A percentile compares a stretch with the other conserved stretches of the same genome.
These are phyloP conservation scores for Saimiri boliviensis DNA, from an alignment of 2,113 vertebrate genomes.

Conservation along the genomic window DNA sequence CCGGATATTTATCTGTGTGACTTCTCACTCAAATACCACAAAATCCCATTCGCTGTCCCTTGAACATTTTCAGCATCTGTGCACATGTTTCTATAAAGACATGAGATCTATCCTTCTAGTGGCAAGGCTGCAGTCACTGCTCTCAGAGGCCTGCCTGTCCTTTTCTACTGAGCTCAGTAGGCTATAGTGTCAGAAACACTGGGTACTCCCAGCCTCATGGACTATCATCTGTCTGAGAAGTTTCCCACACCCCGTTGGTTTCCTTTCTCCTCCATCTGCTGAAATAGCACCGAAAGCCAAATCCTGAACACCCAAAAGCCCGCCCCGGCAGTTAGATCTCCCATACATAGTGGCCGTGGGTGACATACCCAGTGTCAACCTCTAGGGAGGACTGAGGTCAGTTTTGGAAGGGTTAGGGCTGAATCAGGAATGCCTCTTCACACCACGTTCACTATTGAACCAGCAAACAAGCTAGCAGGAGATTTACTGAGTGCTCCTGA, in stretches of 20 bases:
- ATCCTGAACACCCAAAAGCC: background rate
- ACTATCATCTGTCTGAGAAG: background rate
- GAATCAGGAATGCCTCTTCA: background rate
- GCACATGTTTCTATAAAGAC: background rate
- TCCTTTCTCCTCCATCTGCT: background rate
- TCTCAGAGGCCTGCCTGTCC: background rate
- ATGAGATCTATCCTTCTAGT: background rate
- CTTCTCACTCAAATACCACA: background rate
- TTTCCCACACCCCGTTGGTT: background rate
- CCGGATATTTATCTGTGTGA: background rate
- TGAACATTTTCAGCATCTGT: background rate
- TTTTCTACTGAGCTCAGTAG: background rate
- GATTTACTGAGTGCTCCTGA: background rate
- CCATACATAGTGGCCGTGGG: background rate
- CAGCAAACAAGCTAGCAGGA: background rate
- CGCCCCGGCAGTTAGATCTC: background rate
- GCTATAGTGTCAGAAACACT: background rate
- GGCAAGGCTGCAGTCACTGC: background rate
- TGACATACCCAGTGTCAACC: background rate
- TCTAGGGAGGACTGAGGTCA: background rate
- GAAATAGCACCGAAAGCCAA: background rate
- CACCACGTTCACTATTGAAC: background rate
- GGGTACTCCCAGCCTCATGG: background rate
- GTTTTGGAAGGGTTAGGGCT: background rate
- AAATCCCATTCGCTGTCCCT: background rate